Percentiles rank a stretch among this genome's conserved stretches.
Evolutionary conservation across 37 sponge, comb jelly and placozoan genomes (phyloP).

Genomic region (Geodia barretti): DNA sequence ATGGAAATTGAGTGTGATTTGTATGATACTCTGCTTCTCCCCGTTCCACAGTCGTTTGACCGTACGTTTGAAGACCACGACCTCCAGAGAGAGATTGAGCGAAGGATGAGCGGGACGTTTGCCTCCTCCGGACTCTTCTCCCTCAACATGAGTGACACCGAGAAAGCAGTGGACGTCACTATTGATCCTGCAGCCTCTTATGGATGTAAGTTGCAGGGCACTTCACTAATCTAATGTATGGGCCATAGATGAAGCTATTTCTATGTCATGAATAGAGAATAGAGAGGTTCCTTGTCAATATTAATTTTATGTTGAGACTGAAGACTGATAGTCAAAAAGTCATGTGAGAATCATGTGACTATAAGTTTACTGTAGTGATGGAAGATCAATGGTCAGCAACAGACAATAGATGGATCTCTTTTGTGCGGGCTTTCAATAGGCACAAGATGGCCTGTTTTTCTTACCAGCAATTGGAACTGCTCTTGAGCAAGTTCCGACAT

Average conservation of each 20-base stretch:
- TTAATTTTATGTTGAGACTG: too few species aligned
- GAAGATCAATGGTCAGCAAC: too few species aligned
- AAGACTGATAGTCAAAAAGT: too few species aligned
- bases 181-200: conserved; percentile 15
- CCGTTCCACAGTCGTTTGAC: conserved; percentile 37
- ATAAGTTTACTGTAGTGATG: too few species aligned
- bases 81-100: conserved; percentile 2
- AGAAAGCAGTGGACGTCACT: conserved; percentile 4
- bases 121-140: conserved; percentile 28
- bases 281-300: too few species aligned
- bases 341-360: background rate
- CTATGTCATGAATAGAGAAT: too few species aligned
- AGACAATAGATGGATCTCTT: too few species aligned
- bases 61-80: background rate
- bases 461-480: background rate
- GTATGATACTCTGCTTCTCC: background rate
- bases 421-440: too few species aligned
- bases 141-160: conserved; percentile 6
- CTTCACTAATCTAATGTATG: too few species aligned
- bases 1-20: background rate
- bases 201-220: conserved; percentile 19
- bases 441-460: too few species aligned
- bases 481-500: too few species aligned
- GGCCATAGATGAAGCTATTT: too few species aligned
- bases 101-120: conserved; percentile 12